Conservation (phyloP, 2,797 vertebrate species). For the Sebastes nivosus region DNA sequence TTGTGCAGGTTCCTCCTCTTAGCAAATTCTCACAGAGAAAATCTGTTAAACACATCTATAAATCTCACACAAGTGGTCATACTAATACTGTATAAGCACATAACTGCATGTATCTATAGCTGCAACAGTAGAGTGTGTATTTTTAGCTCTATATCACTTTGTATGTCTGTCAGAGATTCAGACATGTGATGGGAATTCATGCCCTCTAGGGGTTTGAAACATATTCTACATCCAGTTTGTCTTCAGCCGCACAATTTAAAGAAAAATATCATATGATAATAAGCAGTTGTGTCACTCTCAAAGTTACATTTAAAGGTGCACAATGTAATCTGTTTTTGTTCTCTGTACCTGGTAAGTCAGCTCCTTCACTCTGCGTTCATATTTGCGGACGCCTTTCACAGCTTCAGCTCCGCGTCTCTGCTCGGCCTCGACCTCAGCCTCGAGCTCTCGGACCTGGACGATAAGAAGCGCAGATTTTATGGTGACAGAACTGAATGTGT, state of each 20-base stretch:
- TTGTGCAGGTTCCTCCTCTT: not conserved
- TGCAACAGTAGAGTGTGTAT: not conserved
- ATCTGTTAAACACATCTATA: not conserved
- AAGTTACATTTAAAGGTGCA: not conserved
- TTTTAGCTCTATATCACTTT: constrained; percentile 12
- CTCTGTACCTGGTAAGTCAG: constrained; percentile 86
- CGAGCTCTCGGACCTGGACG: constrained; percentile 85
- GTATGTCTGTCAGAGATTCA: not conserved
- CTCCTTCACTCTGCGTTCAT: constrained; percentile 87
- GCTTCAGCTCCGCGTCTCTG: constrained; percentile 84
- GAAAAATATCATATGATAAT: not conserved
- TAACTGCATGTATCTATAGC: not conserved
- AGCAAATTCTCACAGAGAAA: constrained; percentile 24
- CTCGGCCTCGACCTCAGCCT: constrained; percentile 87
- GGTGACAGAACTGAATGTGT: not conserved
- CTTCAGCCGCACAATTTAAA: not conserved
- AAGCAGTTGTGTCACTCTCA: not conserved
- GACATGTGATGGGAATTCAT: constrained; percentile 33
- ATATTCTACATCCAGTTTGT: constrained; percentile 30
- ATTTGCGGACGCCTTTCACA: constrained; percentile 86
- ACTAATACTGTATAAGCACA: not conserved
- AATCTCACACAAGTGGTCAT: constrained; percentile 17
- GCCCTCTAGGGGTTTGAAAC: constrained; percentile 61
- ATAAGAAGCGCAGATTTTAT: constrained; percentile 5
- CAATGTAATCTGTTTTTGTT: not conserved